Base-by-base conservation (phyloP, 1,140 invertebrate species). In the Temnothorax nylanderi region DNA sequence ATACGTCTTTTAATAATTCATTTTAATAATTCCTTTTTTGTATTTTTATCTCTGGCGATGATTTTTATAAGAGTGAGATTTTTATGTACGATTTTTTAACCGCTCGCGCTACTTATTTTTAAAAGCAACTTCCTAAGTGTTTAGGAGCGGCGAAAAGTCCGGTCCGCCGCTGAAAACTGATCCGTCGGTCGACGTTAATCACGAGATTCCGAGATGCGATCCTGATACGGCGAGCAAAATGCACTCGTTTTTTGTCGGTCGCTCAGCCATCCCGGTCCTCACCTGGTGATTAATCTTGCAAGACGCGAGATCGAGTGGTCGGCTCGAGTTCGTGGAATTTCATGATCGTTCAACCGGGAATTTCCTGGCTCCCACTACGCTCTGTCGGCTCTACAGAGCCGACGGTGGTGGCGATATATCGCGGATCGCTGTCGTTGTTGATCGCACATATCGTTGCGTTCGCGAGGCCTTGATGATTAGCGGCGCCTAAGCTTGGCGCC, bases 401-500 rank as follows among this genome's bases (percentile, higher is more conserved):
- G 26, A 26, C 26, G 26, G 26, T 26, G 26, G 26, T 26, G 26
- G 26, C 26, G 26, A 26, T 26, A 26, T 26, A 26, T 74, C n/a
- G 13, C 54, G 3, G 18, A 58, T 69, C 26, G 44, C 34, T 26
- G 21, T 32, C 58, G 56, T n/a, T 44, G 54, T 32, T 76, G 49
- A 62, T 16, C 10, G 56, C 32, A 47, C 8, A 74, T 65, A 74
- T 78, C 85, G 65, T 37, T 3, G 32, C 44, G 18, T 64, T 64
- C 47, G 47, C 34, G 41, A 81, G 47, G 54, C 18, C 51, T 77
- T 75, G 72, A 64, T 89, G 88, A 89, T 89, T 89, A 89, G 64
- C 44, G 87, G 84, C 84, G 76, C 82, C 82, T 89, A 81, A 81
- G 75, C 82, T 82, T 71, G 84, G 74, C 87, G 88, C 84, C 76